Conservation (phyloP, 2,797 vertebrate species). For the Sebastes kiyomatsui region DNA sequence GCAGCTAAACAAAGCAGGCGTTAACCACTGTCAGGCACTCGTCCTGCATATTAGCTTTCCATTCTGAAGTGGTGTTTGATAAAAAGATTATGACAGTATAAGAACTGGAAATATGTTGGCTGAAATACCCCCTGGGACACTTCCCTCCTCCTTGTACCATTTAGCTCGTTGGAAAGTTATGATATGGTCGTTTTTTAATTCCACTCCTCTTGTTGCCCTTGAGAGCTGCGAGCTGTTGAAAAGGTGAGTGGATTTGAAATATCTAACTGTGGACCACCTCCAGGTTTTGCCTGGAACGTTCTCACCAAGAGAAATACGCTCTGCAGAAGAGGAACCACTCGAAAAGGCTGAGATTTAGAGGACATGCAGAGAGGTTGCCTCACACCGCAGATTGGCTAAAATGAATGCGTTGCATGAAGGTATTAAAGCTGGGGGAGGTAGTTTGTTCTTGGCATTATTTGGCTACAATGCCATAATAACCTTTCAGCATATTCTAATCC, state of each 20-base stretch:
- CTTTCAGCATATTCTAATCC: too few species aligned
- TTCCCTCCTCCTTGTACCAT: conserved; percentile 4
- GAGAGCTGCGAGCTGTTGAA: conserved; percentile 34
- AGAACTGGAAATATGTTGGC: conserved; percentile 13
- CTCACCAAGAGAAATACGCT: conserved; percentile 32
- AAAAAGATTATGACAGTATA: conserved; percentile 10
- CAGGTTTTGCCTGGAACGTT: conserved; percentile 42
- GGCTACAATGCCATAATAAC: too few species aligned
- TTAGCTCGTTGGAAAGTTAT: conserved; percentile 35
- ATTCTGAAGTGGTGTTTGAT: conserved; percentile 35
- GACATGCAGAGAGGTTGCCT: conserved; percentile 5
- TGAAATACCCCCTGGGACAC: conserved; percentile 22
- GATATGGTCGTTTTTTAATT: conserved; percentile 39
- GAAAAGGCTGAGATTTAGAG: conserved; percentile 11
- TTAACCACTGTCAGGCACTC: conserved; percentile 10
- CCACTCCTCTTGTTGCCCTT: conserved; percentile 37
- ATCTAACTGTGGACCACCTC: conserved; percentile 22
- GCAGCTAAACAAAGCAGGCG: neutral
- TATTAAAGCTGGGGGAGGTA: neutral
- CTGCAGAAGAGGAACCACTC: conserved; percentile 25
- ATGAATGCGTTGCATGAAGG: conserved; percentile 8
- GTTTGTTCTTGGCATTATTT: too few species aligned
- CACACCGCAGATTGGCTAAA: conserved; percentile 13
- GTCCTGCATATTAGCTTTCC: conserved; percentile 5
- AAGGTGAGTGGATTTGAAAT: conserved; percentile 44